Evolutionary conservation across 1,140 invertebrate species (phyloP).

Genomic region (Leptinotarsa undecemlineata): DNA sequence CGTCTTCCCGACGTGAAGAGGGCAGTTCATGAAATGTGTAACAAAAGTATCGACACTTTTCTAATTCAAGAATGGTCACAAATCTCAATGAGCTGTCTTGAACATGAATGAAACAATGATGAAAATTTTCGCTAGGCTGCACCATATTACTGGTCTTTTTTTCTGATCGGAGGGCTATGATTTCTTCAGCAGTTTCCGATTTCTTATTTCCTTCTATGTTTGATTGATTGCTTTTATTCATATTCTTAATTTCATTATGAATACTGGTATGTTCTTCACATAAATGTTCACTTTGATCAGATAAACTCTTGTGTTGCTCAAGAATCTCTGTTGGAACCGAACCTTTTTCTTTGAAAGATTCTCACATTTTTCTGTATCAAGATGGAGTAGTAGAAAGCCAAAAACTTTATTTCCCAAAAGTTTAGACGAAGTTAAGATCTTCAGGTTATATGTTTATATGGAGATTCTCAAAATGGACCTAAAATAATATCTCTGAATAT

Average conservation of each 20-base stretch:
- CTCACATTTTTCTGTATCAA: no score
- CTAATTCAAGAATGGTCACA: neutral
- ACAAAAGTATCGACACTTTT: no score
- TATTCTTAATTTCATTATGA: constrained; percentile 44
- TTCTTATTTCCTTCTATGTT: constrained; percentile 35
- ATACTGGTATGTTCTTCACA: constrained; percentile 47
- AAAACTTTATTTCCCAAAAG: no score
- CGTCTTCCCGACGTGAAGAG: no score
- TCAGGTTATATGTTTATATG: no score
- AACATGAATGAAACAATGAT: constrained; percentile 79
- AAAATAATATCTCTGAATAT: no score
- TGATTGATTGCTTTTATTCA: constrained; percentile 46
- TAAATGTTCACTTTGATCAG: constrained; percentile 37
- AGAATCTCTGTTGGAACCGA: constrained; percentile 52
- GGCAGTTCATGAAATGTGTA: no score
- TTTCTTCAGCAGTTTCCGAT: constrained; percentile 67
- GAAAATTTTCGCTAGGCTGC: constrained; percentile 67
- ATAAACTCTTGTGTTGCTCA: constrained; percentile 53
- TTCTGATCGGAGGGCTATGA: constrained; percentile 76
- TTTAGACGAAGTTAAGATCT: no score
- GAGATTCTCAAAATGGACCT: no score
- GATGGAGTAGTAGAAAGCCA: no score
- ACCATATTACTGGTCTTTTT: constrained; percentile 78
- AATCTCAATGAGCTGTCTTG: constrained; percentile 70
- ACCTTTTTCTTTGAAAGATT: constrained; percentile 41